Conservation (phyloP, 2,797 vertebrate genomes). For the Anableps anableps region DNA sequence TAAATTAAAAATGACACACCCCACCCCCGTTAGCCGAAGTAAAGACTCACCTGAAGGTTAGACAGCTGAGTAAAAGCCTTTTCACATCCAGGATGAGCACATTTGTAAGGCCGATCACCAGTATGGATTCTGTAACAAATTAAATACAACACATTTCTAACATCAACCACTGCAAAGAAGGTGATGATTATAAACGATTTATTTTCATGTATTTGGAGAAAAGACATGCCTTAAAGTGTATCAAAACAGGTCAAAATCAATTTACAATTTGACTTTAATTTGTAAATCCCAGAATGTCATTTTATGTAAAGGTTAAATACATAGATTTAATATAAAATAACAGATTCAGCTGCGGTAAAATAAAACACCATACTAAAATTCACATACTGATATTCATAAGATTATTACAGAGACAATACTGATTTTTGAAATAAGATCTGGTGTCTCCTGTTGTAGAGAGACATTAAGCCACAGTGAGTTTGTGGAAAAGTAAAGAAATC, state of each 20-base stretch:
- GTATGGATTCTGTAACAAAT: constrained; percentile 92
- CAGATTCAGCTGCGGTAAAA: not conserved
- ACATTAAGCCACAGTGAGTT: not conserved
- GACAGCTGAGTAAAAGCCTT: constrained; percentile 99
- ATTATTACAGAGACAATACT: not conserved
- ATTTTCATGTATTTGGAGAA: not conserved
- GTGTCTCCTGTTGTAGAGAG: not conserved
- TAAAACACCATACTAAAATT: not conserved
- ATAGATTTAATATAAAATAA: not conserved
- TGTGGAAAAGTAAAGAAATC: not conserved
- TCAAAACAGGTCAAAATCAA: not conserved
- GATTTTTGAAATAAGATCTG: not conserved
- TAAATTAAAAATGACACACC: too few species aligned
- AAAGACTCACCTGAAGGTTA: constrained; percentile 92
- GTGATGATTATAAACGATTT: not conserved
- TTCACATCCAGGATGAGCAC: constrained; percentile 96
- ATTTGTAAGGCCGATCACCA: constrained; percentile 98
- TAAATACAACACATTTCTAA: not conserved
- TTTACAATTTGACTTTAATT: not conserved
- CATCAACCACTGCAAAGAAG: not conserved
- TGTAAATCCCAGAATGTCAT: not conserved
- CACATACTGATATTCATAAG: not conserved
- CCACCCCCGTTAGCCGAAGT: not conserved
- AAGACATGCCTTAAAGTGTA: not conserved
- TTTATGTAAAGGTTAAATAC: not conserved